These are phyloP conservation scores for Crotalus horridus DNA, from an alignment of 2,113 vertebrate genomes.

Conservation along the genomic window DNA sequence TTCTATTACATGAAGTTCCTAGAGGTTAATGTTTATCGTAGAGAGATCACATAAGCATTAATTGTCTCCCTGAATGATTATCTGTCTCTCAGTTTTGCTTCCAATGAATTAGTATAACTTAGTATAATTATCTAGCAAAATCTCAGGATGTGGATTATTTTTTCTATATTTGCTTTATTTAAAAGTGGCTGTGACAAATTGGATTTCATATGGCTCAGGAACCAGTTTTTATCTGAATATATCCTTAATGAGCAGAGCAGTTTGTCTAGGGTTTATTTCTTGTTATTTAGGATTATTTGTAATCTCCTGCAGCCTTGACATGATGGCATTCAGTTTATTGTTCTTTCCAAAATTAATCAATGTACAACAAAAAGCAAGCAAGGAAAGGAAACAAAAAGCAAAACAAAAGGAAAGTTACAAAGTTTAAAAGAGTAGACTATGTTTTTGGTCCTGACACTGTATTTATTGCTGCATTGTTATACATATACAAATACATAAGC, in stretches of 20 bases:
- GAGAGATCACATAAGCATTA: neutral
- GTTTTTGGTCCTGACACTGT: too few species aligned
- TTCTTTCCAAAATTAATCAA: neutral
- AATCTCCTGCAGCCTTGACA: too few species aligned
- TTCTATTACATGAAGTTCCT: neutral
- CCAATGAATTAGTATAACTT: neutral
- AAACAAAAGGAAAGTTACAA: too few species aligned
- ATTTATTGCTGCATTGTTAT: too few species aligned
- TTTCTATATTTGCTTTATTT: constrained; percentile 11
- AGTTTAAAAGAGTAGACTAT: too few species aligned
- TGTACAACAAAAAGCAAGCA: too few species aligned
- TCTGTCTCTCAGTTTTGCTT: neutral
- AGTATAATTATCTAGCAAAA: constrained; percentile 6
- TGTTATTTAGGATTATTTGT: neutral
- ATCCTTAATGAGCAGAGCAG: neutral
- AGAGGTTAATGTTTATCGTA: neutral
- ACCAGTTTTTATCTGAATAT: constrained; percentile 14
- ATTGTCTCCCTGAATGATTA: neutral
- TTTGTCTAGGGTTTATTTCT: constrained; percentile 2
- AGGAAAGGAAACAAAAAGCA: too few species aligned
- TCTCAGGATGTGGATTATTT: neutral
- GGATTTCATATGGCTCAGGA: constrained; percentile 18
- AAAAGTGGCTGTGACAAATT: constrained; percentile 17
- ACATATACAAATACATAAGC: too few species aligned
- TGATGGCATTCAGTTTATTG: too few species aligned